Conservation (phyloP, 2,888 invertebrate genomes). For the Acronicta aceris region DNA sequence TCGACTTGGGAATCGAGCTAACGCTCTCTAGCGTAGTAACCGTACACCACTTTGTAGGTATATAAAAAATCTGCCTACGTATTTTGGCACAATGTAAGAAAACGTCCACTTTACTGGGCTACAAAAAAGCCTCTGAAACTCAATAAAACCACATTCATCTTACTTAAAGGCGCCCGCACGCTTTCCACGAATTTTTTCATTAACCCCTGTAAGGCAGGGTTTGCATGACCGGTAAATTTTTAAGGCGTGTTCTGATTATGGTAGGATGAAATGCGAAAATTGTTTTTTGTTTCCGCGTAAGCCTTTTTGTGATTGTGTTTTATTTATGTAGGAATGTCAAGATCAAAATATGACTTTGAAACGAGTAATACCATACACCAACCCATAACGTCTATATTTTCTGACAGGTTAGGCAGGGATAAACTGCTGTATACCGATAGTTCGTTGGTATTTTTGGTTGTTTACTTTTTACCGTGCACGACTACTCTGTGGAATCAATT, state of each 20-base stretch:
- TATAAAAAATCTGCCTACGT: neutral
- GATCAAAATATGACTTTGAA: neutral
- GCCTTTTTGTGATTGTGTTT: neutral
- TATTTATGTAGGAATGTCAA: neutral
- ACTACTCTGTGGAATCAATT: too few relatives aligned
- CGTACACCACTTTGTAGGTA: too few relatives aligned
- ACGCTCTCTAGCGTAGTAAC: too few relatives aligned
- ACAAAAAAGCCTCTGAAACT: slow-evolving; percentile 3
- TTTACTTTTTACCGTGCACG: too few relatives aligned
- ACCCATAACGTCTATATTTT: too few relatives aligned
- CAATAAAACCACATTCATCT: slow-evolving; percentile 12
- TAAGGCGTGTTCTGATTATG: slow-evolving; percentile 1
- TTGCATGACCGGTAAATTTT: slow-evolving; percentile 10
- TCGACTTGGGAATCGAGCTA: too few relatives aligned
- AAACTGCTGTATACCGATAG: too few relatives aligned
- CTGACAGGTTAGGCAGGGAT: too few relatives aligned
- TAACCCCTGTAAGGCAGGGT: neutral
- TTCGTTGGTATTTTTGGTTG: too few relatives aligned
- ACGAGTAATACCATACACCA: too few relatives aligned
- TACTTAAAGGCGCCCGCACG: slow-evolving; percentile 16
- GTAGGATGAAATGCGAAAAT: neutral
- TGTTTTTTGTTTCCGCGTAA: neutral
- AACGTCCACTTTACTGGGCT: slow-evolving; percentile 3
- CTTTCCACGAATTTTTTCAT: slow-evolving; percentile 6
- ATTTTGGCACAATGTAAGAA: slow-evolving; percentile 6